Evolutionary conservation across 2,888 invertebrate genomes (phyloP), one percentile per base, ranked within the genome.

Genomic region (Rhorus exstirpatorius): DNA sequence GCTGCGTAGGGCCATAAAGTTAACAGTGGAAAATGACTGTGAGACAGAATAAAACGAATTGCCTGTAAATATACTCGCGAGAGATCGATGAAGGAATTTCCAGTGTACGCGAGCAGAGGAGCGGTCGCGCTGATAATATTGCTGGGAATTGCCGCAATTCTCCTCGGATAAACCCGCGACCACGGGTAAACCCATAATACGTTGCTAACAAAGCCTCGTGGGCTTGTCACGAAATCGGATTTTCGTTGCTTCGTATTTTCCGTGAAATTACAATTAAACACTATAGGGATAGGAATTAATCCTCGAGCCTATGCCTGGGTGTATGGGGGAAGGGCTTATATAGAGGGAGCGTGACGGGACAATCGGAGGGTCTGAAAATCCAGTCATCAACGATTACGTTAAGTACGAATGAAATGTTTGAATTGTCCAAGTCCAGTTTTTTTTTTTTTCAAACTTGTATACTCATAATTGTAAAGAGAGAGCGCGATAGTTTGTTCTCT

Each of bases 11-110:
- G 53, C 68, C 44, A 74, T 74, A 74, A 78, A 81, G 72, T 78
- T 81, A 77, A 74, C 72, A 63, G 67, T 68, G 72, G 46, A 72
- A 74, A 81, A 70, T 70, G 63, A 24, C 46, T 26, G 68, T 26
- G 68, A 82, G 77, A 72, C 38, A 44, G 63, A 81, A 65, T 51
- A 68, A 80, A 75, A 80, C 74, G 61, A 61, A 79, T 49, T 41
- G 21, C 14, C 12, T 24, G 26, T 44, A 19, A 3, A 46, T 41
- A n/a, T 41, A 41, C 67, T 71, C 44, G 74, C 24, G 51, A 68
- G 55, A 79, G 75, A 71, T 75, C 55, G 58, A 79, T 58, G 75
- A 71, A 70, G 58, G 58, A 79, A 82, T 58, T 61, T 65, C 35
- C 35, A 70, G 49, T 76, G 70, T 71, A 19, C 35, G 63, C 19